Conservation (phyloP, 2,113 vertebrate genomes). For the Jacana jacana region DNA sequence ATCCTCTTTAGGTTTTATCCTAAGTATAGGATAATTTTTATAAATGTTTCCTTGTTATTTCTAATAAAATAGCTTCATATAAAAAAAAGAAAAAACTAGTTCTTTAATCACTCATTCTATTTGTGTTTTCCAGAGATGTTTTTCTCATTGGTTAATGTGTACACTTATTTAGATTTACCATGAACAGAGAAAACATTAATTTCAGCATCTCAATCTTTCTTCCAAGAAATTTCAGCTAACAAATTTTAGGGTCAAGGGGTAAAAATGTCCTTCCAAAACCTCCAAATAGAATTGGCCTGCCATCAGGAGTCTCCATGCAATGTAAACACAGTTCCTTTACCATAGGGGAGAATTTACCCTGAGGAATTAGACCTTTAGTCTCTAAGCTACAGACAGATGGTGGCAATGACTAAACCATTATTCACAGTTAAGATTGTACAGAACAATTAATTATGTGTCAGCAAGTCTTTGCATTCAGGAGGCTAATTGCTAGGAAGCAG, state of each 20-base stretch:
- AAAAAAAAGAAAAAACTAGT: not conserved
- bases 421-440: not conserved
- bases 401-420: not conserved
- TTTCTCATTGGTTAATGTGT: not conserved
- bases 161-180: not conserved
- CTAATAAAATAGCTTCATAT: not conserved
- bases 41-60: not conserved
- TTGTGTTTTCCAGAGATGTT: not conserved
- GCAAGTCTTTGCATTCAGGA: not conserved
- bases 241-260: not conserved
- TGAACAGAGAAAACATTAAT: not conserved
- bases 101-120: not conserved
- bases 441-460: slow-evolving; percentile 31
- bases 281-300: not conserved
- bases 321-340: not conserved
- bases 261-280: not conserved
- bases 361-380: not conserved
- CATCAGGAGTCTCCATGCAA: not conserved
- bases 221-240: not conserved
- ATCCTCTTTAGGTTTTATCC: not conserved
- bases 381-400: not conserved
- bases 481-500: slow-evolving; percentile 22
- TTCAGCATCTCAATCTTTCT: not conserved
- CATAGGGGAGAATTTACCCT: not conserved
- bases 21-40: not conserved